phyloP scores from a whole-genome alignment of 2,888 invertebrate species.

The Mesochorus sp. region DNA sequence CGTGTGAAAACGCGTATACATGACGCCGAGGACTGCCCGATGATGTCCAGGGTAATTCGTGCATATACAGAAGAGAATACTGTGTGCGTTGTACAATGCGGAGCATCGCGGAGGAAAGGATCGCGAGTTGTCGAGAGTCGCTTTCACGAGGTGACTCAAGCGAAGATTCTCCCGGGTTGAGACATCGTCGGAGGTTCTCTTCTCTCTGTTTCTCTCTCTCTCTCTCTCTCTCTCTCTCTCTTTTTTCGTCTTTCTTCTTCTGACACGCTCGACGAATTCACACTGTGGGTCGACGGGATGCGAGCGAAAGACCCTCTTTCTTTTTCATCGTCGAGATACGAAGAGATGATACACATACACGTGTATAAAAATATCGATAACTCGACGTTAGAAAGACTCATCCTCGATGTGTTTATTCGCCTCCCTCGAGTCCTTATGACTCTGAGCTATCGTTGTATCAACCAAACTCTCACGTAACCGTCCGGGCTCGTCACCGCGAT shows the following conservation, averaged over 20 bases:
- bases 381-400: neutral
- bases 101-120: constrained; percentile 10
- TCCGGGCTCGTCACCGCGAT: constrained; percentile 16
- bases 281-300: constrained; percentile 65
- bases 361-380: neutral
- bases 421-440: neutral
- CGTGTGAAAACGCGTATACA: constrained; percentile 73
- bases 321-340: constrained; percentile 43
- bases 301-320: constrained; percentile 63
- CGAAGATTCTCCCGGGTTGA: constrained; percentile 68
- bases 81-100: neutral
- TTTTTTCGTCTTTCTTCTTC: constrained; percentile 12
- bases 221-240: neutral
- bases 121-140: constrained; percentile 61
- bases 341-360: constrained; percentile 14
- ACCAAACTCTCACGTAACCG: constrained; percentile 34
- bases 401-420: neutral
- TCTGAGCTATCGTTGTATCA: neutral
- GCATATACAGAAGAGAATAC: neutral
- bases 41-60: constrained; percentile 49
- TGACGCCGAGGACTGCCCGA: constrained; percentile 60
- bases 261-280: constrained; percentile 74
- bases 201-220: neutral
- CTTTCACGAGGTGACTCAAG: constrained; percentile 70
- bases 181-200: constrained; percentile 70